These are phyloP conservation scores for Arbacia lixula DNA, from an alignment of 53 echinoderm and acorn worm species.

Conservation along the genomic window DNA sequence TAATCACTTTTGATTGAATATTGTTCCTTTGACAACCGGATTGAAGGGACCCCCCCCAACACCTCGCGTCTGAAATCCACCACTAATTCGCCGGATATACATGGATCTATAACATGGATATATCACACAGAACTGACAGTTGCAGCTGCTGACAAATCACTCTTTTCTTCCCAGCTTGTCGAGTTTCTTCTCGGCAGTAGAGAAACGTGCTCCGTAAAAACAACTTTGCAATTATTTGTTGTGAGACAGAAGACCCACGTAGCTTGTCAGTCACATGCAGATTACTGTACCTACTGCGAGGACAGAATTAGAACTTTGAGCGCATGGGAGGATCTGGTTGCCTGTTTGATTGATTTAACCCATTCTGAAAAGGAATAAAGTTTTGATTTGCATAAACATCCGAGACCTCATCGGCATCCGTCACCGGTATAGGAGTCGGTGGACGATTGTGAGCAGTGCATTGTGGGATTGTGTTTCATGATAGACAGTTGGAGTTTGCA, in stretches of 20 bases:
- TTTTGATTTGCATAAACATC: constrained; percentile 2
- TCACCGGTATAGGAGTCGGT: background rate
- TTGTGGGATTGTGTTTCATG: constrained; percentile 20
- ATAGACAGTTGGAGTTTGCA: constrained; percentile 1
- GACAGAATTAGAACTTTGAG: too few relatives aligned
- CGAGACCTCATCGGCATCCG: constrained; percentile 9
- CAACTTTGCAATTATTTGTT: too few relatives aligned
- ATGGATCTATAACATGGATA: constrained; percentile 36
- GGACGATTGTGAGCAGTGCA: constrained; percentile 10
- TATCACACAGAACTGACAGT: constrained; percentile 7
- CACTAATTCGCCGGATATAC: constrained; percentile 29
- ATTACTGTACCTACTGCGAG: too few relatives aligned
- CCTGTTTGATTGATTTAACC: background rate
- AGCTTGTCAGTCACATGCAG: too few relatives aligned
- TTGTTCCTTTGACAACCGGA: too few relatives aligned
- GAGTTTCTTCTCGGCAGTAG: too few relatives aligned
- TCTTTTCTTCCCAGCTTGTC: too few relatives aligned
- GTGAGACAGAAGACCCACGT: too few relatives aligned
- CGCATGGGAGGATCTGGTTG: background rate
- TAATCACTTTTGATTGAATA: too few relatives aligned
- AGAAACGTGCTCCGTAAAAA: too few relatives aligned
- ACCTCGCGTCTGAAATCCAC: too few relatives aligned
- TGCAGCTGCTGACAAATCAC: constrained; percentile 33
- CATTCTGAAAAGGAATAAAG: background rate
- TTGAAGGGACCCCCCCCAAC: too few relatives aligned